These are phyloP conservation scores for Heterochromis multidens DNA, from an alignment of 2,113 vertebrate species.

Conservation along the genomic window DNA sequence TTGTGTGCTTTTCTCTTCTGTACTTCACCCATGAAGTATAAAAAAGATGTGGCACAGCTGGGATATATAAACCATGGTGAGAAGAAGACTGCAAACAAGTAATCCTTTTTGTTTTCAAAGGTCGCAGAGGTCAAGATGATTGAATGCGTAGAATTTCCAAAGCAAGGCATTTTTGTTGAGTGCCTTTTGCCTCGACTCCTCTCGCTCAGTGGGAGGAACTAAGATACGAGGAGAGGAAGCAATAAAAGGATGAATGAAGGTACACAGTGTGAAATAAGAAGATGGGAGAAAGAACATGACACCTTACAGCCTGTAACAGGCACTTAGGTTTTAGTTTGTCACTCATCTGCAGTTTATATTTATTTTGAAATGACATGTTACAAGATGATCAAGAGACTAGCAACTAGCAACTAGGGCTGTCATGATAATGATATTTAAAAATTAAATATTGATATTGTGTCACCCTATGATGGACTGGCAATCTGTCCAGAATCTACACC, in stretches of 20 bases:
- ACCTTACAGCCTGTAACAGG: accelerated
- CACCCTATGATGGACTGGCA: not conserved
- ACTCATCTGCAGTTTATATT: not conserved
- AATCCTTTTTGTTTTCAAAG: not conserved
- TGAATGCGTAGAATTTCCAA: not conserved
- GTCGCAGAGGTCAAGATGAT: not conserved
- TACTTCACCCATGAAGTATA: not conserved
- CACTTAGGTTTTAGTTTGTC: not conserved
- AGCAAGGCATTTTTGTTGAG: not conserved
- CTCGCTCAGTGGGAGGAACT: accelerated
- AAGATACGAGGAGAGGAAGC: accelerated
- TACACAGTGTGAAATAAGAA: not conserved
- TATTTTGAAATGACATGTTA: not conserved
- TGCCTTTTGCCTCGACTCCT: not conserved
- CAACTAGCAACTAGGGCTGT: not conserved
- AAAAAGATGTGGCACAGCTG: not conserved
- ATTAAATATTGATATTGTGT: not conserved
- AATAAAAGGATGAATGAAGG: not conserved
- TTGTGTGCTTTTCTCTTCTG: not conserved
- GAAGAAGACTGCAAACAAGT: accelerated
- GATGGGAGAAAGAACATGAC: not conserved
- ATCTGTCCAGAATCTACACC: not conserved
- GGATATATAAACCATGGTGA: accelerated
- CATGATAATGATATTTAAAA: not conserved
- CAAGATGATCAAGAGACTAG: not conserved